Evolutionary conservation across 2,797 vertebrate genomes (phyloP).

Genomic region (Helarctos malayanus): DNA sequence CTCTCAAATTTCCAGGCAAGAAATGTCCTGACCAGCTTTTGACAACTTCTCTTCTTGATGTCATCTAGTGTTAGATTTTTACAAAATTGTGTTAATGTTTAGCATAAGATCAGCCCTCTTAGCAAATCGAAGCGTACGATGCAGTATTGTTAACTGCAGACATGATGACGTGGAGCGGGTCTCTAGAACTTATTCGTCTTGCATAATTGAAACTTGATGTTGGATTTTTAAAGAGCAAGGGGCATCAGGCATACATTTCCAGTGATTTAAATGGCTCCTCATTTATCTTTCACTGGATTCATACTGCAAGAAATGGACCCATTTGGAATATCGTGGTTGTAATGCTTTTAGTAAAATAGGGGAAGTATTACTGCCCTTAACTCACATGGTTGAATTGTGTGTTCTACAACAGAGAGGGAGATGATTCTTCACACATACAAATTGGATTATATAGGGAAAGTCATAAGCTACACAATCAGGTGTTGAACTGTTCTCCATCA

Average conservation of each 20-base stretch:
- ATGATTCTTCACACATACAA: not conserved
- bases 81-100: conserved; percentile 24
- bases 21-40: conserved; percentile 37
- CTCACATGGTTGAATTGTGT: not conserved
- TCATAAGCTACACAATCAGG: not conserved
- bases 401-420: not conserved
- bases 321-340: not conserved
- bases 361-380: not conserved
- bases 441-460: not conserved
- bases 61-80: not conserved
- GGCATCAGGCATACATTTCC: not conserved
- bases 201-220: conserved; percentile 53
- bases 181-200: not conserved
- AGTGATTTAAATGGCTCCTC: conserved; percentile 7
- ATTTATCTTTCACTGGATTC: conserved; percentile 15
- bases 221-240: conserved; percentile 43
- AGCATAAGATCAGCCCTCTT: not conserved
- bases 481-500: not conserved
- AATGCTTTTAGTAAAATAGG: conserved; percentile 43
- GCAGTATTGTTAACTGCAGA: conserved; percentile 27
- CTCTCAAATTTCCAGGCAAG: conserved; percentile 70
- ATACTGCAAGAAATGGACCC: not conserved
- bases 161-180: not conserved
- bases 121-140: not conserved
- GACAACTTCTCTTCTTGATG: conserved; percentile 59